These are phyloP conservation scores for Strix occidentalis DNA, from an alignment of 2,797 vertebrate genomes.

Conservation along the genomic window DNA sequence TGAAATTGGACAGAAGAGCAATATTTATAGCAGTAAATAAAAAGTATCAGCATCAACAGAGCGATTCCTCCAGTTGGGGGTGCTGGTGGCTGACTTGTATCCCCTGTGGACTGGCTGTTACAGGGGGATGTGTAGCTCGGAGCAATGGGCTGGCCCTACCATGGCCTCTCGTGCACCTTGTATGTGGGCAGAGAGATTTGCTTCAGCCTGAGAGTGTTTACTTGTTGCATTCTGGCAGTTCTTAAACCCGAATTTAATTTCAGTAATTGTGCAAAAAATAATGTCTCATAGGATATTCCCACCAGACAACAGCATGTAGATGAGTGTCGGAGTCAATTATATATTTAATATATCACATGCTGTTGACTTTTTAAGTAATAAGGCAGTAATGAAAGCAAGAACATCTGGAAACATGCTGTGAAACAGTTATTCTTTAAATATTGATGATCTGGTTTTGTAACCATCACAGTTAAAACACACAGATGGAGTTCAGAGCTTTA, in stretches of 20 bases:
- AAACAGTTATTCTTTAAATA: constrained; percentile 1
- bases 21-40: background rate
- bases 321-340: constrained; percentile 62
- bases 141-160: background rate
- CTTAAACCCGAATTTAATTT: background rate
- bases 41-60: background rate
- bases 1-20: background rate
- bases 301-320: constrained; percentile 37
- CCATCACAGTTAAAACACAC: background rate
- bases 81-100: background rate
- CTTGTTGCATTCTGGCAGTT: background rate
- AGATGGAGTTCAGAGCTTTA: background rate
- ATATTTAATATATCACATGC: constrained; percentile 52
- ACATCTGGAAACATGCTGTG: constrained; percentile 61
- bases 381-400: constrained; percentile 56
- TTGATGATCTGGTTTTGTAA: background rate
- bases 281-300: constrained; percentile 42
- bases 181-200: background rate
- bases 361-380: constrained; percentile 59
- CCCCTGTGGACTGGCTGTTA: rapidly evolving
- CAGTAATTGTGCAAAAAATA: constrained; percentile 58
- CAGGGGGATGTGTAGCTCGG: rapidly evolving
- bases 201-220: background rate
- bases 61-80: background rate
- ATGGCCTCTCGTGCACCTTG: rapidly evolving